A percentile compares a stretch with the other conserved stretches of the same genome.
phyloP scores from a whole-genome alignment of 1,140 invertebrate genomes.

The Adoxophyes honmai region DNA sequence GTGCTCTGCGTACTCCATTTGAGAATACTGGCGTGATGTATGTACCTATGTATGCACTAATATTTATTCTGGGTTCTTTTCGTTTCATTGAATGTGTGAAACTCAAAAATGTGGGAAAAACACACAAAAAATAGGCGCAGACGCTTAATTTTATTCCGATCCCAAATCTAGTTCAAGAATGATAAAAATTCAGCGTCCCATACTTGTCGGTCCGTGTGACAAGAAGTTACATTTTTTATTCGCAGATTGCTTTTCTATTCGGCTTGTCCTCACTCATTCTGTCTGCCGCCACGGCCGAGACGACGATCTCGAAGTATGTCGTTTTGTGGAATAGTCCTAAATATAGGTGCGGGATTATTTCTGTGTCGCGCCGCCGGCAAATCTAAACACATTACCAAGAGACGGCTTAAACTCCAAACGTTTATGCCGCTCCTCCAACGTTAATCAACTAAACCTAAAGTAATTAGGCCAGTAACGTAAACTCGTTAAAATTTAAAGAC shows the following conservation, averaged over 20 bases:
- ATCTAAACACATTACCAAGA: slow-evolving; percentile 58
- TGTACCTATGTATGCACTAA: too few relatives aligned
- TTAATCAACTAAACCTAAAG: slow-evolving; percentile 26
- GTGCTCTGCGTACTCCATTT: too few relatives aligned
- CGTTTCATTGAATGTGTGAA: too few relatives aligned
- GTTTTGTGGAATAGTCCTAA: slow-evolving; percentile 67
- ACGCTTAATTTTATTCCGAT: too few relatives aligned
- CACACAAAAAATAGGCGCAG: too few relatives aligned
- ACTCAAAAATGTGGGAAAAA: too few relatives aligned
- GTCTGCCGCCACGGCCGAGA: slow-evolving; percentile 16
- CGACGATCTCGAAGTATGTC: slow-evolving; percentile 56
- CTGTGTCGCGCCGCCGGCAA: slow-evolving; percentile 44
- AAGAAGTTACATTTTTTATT: too few relatives aligned
- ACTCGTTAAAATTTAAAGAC: slow-evolving; percentile 28
- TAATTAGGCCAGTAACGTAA: slow-evolving; percentile 28
- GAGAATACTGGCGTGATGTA: too few relatives aligned
- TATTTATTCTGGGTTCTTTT: too few relatives aligned
- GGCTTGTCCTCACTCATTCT: neutral
- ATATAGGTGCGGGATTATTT: slow-evolving; percentile 69
- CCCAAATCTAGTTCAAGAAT: too few relatives aligned
- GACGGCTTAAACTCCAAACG: slow-evolving; percentile 43
- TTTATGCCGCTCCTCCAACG: slow-evolving; percentile 46
- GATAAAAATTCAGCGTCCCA: too few relatives aligned
- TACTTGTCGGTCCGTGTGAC: too few relatives aligned
- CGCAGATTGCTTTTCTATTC: neutral